Conservation (phyloP, 2,888 invertebrate species). For the Bombylius discolor region DNA sequence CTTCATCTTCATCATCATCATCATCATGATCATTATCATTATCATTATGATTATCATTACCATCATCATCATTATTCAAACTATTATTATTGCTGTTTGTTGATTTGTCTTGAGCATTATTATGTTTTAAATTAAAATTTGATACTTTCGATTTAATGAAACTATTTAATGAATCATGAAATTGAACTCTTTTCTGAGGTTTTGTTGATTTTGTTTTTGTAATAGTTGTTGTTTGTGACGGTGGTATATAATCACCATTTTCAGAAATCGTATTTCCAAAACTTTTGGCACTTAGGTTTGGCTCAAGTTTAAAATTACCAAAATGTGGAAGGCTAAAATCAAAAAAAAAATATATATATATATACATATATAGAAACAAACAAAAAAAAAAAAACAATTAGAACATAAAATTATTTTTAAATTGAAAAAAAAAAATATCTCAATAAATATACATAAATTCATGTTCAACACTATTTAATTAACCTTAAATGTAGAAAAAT, state of each 20-base stretch:
- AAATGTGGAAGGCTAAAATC: constrained; percentile 28
- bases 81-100: constrained; percentile 16
- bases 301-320: constrained; percentile 33
- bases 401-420: too few relatives aligned
- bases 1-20: constrained; percentile 15
- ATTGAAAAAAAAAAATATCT: too few relatives aligned
- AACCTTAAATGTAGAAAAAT: too few relatives aligned
- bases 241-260: constrained; percentile 15
- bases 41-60: constrained; percentile 9
- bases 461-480: too few relatives aligned
- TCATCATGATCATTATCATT: constrained; percentile 9
- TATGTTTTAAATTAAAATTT: constrained; percentile 26
- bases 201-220: constrained; percentile 8
- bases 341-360: too few relatives aligned
- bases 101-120: constrained; percentile 26
- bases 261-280: constrained; percentile 24
- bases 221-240: background rate
- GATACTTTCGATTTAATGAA: constrained; percentile 21
- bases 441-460: too few relatives aligned
- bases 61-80: constrained; percentile 1
- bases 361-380: too few relatives aligned
- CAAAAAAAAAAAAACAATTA: too few relatives aligned
- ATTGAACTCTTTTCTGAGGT: constrained; percentile 30
- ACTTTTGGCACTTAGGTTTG: constrained; percentile 33
- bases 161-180: constrained; percentile 30